Base-by-base conservation (phyloP, 2,113 vertebrate species). In the Cyprinodon brontotheroides region DNA sequence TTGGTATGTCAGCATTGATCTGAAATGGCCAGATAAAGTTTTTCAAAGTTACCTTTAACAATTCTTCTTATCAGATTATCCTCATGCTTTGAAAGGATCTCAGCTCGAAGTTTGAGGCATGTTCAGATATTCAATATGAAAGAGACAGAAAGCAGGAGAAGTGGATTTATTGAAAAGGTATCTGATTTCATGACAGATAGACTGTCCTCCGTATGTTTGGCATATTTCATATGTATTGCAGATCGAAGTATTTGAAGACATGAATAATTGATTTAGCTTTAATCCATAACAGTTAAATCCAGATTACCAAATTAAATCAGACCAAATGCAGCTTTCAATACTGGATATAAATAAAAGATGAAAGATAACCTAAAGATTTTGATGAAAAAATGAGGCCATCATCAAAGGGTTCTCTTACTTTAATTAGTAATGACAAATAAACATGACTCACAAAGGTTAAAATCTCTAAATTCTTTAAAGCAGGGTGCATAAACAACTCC, bases 401-500 rank as follows among this genome's bases (percentile, higher is more conserved):
- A 91, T 94, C 90, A 93, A 90, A 93, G 87, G 70, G 60, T 63
- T 61, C 40, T 20, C 62, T 60, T 79, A 86, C 86, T 92, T 92
- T 80, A 93, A 93, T 92, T 87, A 92, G 47, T 91, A 65, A 92
- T 82, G 50, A 82, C 81, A 86, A 91, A 87, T 92, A 89, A 93
- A 92, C 79, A 89, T 59, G 76, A 84, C 70, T 81, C 60, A 59
- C 36, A 48, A 72, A 61, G 78, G 61, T 39, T 68, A 83, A 70
- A 75, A 89, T 88, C 70, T 68, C 68, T 77, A 70, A 81, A 73
- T 79, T 45, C 11, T 9, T 9, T 68, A 38, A 63, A 80, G 67
- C 37, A 57, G 64, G 70, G 69, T 37, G 62, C 14, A 80, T 83
- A 67, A 86, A 88, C 29, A 83, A 77, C 67, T 87, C 63, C 65